Conservation (phyloP, 2,888 invertebrate genomes). For the Pristionchus maxplancki region DNA sequence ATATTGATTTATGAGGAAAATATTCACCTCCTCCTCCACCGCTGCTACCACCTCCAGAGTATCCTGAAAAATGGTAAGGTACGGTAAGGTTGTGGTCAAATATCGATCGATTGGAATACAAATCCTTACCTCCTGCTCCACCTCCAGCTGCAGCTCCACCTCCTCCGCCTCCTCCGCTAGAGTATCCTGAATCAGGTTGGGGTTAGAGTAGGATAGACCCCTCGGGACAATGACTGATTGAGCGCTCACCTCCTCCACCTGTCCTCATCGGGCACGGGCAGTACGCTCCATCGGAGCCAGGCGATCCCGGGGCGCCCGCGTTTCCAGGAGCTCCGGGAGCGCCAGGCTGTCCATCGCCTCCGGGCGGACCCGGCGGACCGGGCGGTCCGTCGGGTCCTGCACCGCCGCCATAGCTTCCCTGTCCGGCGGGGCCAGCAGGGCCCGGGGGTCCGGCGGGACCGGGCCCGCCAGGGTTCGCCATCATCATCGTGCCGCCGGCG, state of each 20-base stretch:
- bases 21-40: not conserved
- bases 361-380: conserved; percentile 18
- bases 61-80: not conserved
- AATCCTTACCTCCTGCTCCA: not conserved
- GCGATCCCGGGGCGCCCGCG: not conserved
- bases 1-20: no score
- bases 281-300: conserved; percentile 36
- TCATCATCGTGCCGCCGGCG: conserved; percentile 55
- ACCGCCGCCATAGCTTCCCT: not conserved
- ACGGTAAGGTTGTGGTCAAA: not conserved
- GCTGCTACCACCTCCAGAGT: no score
- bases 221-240: not conserved
- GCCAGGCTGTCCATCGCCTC: not conserved
- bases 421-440: conserved; percentile 43
- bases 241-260: conserved; percentile 15
- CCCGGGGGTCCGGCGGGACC: conserved; percentile 57
- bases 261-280: conserved; percentile 10
- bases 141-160: not conserved
- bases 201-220: not conserved
- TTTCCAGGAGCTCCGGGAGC: not conserved
- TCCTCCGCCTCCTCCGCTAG: not conserved
- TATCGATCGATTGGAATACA: not conserved
- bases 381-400: conserved; percentile 18
- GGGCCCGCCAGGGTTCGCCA: conserved; percentile 50
- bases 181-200: not conserved